These are phyloP conservation scores for Acanthosepion pharaonis DNA, from an alignment of 2,888 invertebrate genomes.

Conservation along the genomic window DNA sequence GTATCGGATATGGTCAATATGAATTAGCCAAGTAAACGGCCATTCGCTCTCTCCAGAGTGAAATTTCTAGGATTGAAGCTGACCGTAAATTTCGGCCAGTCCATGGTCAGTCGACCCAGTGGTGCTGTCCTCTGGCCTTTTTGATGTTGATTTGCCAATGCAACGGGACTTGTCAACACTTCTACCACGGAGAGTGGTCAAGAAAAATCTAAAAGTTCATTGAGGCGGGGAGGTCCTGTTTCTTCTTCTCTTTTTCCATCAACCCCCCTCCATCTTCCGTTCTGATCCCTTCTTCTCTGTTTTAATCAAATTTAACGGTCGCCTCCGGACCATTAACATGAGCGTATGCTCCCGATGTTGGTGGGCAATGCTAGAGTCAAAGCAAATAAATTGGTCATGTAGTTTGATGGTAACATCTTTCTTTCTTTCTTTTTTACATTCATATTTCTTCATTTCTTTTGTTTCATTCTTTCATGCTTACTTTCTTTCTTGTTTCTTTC, in stretches of 20 bases:
- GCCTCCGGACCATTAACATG: neutral
- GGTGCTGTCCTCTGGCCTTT: slow-evolving; percentile 23
- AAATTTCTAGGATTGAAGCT: neutral
- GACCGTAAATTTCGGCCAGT: slow-evolving; percentile 14
- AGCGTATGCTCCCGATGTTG: neutral
- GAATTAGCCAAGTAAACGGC: neutral
- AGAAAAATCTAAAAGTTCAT: neutral
- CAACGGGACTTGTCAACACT: neutral
- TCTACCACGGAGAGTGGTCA: slow-evolving; percentile 10
- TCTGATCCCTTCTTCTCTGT: neutral
- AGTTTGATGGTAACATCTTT: neutral
- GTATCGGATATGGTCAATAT: neutral
- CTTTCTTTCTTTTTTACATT: neutral
- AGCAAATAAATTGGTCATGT: neutral
- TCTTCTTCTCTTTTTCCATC: neutral
- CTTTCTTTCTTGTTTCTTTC: neutral
- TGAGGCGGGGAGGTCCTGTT: neutral
- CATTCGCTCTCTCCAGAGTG: neutral
- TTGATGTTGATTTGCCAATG: neutral
- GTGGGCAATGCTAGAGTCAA: neutral
- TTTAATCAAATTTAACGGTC: slow-evolving; percentile 22
- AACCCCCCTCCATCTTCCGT: too few species aligned
- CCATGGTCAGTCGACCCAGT: neutral
- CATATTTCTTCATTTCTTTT: neutral
- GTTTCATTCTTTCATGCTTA: neutral